A percentile compares a stretch with the other conserved stretches of the same genome.
These are phyloP conservation scores for Beris chalybata DNA, from an alignment of 2,888 invertebrate species.

Conservation along the genomic window DNA sequence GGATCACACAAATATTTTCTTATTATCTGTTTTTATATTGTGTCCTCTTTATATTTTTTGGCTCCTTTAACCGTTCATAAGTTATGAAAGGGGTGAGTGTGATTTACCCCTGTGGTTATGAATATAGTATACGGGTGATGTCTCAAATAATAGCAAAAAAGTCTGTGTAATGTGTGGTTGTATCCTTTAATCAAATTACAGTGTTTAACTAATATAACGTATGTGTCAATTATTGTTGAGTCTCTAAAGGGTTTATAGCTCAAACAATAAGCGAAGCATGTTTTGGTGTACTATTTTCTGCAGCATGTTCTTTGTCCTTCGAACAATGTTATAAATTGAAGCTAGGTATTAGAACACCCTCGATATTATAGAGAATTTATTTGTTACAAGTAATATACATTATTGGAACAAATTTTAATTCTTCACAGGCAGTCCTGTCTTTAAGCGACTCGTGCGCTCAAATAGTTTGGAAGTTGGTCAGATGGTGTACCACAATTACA, in stretches of 20 bases:
- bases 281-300: background rate
- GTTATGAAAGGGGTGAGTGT: constrained; percentile 1
- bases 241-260: constrained; percentile 19
- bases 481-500: too few species aligned
- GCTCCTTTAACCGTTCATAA: background rate
- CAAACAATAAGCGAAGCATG: background rate
- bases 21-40: background rate
- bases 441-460: too few species aligned
- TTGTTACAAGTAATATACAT: too few species aligned
- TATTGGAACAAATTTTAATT: too few species aligned
- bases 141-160: constrained; percentile 1
- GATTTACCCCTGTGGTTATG: constrained; percentile 14
- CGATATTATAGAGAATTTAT: too few species aligned
- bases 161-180: constrained; percentile 12
- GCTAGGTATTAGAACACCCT: too few species aligned
- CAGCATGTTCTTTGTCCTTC: too few species aligned
- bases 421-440: too few species aligned
- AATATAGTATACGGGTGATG: background rate
- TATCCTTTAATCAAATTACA: constrained; percentile 32
- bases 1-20: constrained; percentile 2
- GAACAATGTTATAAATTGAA: too few species aligned
- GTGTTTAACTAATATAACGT: constrained; percentile 25
- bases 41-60: constrained; percentile 6
- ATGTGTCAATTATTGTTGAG: constrained; percentile 30
- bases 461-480: too few species aligned